phyloP scores from a whole-genome alignment of 1,140 invertebrate species.

The Helicoverpa zea region DNA sequence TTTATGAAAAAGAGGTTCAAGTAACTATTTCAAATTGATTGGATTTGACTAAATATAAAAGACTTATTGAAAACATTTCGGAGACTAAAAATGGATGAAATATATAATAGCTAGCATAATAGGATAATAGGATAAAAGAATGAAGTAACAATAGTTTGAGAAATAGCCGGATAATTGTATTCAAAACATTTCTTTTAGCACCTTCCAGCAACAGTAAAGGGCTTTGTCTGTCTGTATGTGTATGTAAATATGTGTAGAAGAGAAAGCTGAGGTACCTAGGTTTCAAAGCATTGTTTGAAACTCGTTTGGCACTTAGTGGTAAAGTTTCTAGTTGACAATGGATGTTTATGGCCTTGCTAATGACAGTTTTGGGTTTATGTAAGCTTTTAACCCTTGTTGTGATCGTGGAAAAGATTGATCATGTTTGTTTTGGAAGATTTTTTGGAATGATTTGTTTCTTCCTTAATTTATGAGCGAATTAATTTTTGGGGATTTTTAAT shows the following conservation, averaged over 20 bases:
- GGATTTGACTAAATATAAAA: not conserved
- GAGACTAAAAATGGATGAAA: no score
- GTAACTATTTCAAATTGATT: not conserved
- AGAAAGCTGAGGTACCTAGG: constrained; percentile 52
- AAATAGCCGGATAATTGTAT: not conserved
- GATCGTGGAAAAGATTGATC: not conserved
- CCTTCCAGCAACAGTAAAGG: constrained; percentile 36
- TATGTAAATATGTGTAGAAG: constrained; percentile 52
- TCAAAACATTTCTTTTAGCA: constrained; percentile 28
- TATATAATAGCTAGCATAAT: no score
- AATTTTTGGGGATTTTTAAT: no score
- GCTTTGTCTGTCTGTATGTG: constrained; percentile 23
- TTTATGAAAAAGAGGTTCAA: constrained; percentile 34
- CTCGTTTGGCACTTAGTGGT: constrained; percentile 42
- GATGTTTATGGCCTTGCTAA: constrained; percentile 43
- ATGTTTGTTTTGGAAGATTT: not conserved
- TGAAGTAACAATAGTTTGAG: not conserved
- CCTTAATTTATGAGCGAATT: not conserved
- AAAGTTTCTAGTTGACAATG: constrained; percentile 40
- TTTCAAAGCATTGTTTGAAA: constrained; percentile 43
- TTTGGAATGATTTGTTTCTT: not conserved
- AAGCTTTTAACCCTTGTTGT: constrained; percentile 2
- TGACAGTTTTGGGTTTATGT: constrained; percentile 28
- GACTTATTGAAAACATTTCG: no score
- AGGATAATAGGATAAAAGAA: not conserved